Base-by-base conservation (phyloP, 2,113 vertebrate genomes). In the Dinomys branickii region DNA sequence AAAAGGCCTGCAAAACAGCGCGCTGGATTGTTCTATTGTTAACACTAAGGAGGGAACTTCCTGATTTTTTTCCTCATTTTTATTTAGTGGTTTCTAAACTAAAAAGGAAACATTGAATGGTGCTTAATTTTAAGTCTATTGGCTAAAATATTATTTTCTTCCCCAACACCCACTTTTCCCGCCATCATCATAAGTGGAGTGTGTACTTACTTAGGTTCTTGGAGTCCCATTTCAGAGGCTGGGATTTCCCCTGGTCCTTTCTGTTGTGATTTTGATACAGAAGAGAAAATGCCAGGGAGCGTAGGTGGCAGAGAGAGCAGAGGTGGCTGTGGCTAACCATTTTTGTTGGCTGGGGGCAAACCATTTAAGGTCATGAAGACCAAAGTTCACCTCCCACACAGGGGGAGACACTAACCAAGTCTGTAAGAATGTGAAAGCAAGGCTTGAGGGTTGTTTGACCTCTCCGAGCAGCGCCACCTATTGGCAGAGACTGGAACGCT, bases 21-120 rank as follows among this genome's bases (percentile, higher is more conserved):
- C 47, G 9, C 91, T 67, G 94, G 90, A 98, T 98, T 98, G 97
- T 98, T 98, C 98, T 97, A 98, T 98, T 98, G 97, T 98, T 97
- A 85, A 95, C 75, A n/a, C 58, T 75, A 96, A 98, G 97, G 98
- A 97, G 97, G 98, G 97, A 84, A 97, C 98, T 98, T 98, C 98
- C 98, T 98, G 98, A 20, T 58, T 89, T 96, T 96, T 97, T 95
- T 95, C 80, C 81, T 82, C 88, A 44, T 65, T 98, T 98, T 96
- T 91, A 95, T 95, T 96, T 97, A 85, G 95, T 95, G 94, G 88
- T 97, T 98, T 97, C 95, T 95, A 67, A 97, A 97, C 95, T 73
- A 28, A 90, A 97, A 96, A 96, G 96, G 94, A 97, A 98, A 95
- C 88, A 67, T 80, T 90, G 85, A 85, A 59, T 83, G 88, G 94